These are phyloP conservation scores for Zingel zingel DNA, from an alignment of 2,113 vertebrate species.

Conservation along the genomic window DNA sequence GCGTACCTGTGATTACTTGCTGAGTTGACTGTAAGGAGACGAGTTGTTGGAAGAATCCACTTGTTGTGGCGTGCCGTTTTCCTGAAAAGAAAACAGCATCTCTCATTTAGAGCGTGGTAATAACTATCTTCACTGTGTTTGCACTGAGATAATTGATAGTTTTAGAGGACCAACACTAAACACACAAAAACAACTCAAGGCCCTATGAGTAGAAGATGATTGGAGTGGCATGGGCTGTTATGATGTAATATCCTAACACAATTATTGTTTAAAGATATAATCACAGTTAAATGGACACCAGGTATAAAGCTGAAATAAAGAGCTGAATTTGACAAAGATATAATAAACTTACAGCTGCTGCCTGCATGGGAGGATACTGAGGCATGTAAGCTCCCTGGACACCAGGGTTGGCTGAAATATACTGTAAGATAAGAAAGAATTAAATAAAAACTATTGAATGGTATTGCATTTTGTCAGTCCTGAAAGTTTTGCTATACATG, in stretches of 20 bases:
- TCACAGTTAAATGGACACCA: constrained; percentile 8
- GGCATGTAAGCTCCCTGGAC: constrained; percentile 98
- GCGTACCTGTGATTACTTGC: constrained; percentile 95
- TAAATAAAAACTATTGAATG: neutral
- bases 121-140: constrained; percentile 37
- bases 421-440: constrained; percentile 80
- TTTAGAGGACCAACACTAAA: constrained; percentile 36
- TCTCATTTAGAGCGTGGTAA: constrained; percentile 57
- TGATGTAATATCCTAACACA: constrained; percentile 24
- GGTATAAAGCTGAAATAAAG: constrained; percentile 1
- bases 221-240: constrained; percentile 1
- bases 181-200: constrained; percentile 36
- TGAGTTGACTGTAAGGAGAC: constrained; percentile 96
- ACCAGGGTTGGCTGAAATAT: constrained; percentile 94
- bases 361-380: constrained; percentile 94
- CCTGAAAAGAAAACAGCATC: constrained; percentile 83
- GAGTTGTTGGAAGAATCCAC: constrained; percentile 97
- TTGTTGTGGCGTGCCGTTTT: constrained; percentile 93
- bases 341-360: constrained; percentile 87
- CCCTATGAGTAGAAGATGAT: constrained; percentile 24
- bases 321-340: neutral
- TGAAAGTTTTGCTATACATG: neutral
- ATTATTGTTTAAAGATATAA: constrained; percentile 36
- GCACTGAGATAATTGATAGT: constrained; percentile 59
- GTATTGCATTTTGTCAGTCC: neutral